Evolutionary conservation across 2,113 vertebrate species (phyloP).

Genomic region (Zootoca vivipara): DNA sequence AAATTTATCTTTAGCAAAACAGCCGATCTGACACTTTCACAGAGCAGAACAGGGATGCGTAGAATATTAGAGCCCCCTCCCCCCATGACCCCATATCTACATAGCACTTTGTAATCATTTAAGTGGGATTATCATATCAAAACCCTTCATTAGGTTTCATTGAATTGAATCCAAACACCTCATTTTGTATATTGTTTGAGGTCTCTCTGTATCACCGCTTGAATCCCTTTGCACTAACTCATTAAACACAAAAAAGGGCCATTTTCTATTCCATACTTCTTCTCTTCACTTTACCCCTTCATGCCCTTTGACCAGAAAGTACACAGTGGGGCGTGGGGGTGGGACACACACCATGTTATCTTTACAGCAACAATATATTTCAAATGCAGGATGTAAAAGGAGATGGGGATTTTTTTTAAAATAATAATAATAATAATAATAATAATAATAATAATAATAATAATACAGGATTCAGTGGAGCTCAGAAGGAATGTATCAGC

Average conservation of each 20-base stretch:
- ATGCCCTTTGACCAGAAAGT: slow-evolving; percentile 37
- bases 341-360: slow-evolving; percentile 42
- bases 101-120: slow-evolving; percentile 63
- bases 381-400: slow-evolving; percentile 52
- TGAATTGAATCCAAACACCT: slow-evolving; percentile 71
- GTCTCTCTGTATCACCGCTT: slow-evolving; percentile 45
- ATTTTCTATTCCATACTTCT: slow-evolving; percentile 3
- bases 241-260: slow-evolving; percentile 43
- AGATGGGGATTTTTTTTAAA: no score
- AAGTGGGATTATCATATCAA: slow-evolving; percentile 76
- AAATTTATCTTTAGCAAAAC: slow-evolving; percentile 86
- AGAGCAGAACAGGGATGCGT: slow-evolving; percentile 77
- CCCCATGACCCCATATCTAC: slow-evolving; percentile 55
- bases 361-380: slow-evolving; percentile 50
- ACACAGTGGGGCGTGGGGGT: neutral
- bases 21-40: slow-evolving; percentile 81
- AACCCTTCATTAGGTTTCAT: slow-evolving; percentile 65
- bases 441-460: no score
- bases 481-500: slow-evolving; percentile 42
- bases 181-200: slow-evolving; percentile 66
- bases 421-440: no score
- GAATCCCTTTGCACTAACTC: slow-evolving; percentile 51
- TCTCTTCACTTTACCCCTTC: slow-evolving; percentile 29
- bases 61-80: slow-evolving; percentile 70
- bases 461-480: slow-evolving; percentile 44